A percentile compares a stretch with the other conserved stretches of the same genome.
These are phyloP conservation scores for Charanyca ferruginea DNA, from an alignment of 2,888 invertebrate species.

Conservation along the genomic window DNA sequence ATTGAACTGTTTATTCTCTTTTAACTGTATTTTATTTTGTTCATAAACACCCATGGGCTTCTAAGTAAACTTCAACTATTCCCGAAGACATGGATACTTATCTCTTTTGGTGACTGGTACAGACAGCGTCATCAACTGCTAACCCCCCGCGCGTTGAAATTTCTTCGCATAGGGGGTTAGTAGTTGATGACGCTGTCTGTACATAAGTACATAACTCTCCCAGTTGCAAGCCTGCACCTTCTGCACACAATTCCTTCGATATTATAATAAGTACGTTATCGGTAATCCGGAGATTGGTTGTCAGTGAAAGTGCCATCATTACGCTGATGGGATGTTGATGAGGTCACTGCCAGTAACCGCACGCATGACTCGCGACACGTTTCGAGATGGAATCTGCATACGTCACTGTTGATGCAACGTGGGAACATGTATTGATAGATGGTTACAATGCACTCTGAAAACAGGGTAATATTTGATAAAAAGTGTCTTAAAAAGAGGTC, in stretches of 20 bases:
- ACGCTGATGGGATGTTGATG: constrained; percentile 63
- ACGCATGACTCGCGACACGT: constrained; percentile 37
- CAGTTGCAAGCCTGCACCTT: constrained; percentile 18
- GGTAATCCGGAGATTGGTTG: constrained; percentile 56
- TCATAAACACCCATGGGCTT: too few relatives aligned
- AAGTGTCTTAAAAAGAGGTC: too few relatives aligned
- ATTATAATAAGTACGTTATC: constrained; percentile 39
- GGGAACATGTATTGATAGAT: constrained; percentile 18
- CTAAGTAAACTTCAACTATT: too few relatives aligned
- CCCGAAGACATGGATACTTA: too few relatives aligned
- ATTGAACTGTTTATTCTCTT: too few relatives aligned
- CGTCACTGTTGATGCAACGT: constrained; percentile 34
- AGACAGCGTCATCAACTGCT: too few relatives aligned
- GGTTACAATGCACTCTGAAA: background rate
- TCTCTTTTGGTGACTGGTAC: too few relatives aligned
- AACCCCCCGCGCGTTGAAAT: too few relatives aligned
- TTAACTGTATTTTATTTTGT: too few relatives aligned
- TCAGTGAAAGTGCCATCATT: constrained; percentile 65
- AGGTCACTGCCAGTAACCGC: constrained; percentile 62
- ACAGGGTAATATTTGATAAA: too few relatives aligned
- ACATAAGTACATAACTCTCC: background rate
- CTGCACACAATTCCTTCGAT: constrained; percentile 15
- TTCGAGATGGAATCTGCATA: constrained; percentile 31
- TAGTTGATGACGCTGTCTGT: too few relatives aligned
- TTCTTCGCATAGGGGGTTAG: too few relatives aligned